Evolutionary conservation across 2,888 invertebrate species (phyloP), one percentile per base, ranked within the genome.

Genomic region (Yponomeuta plumbellus): DNA sequence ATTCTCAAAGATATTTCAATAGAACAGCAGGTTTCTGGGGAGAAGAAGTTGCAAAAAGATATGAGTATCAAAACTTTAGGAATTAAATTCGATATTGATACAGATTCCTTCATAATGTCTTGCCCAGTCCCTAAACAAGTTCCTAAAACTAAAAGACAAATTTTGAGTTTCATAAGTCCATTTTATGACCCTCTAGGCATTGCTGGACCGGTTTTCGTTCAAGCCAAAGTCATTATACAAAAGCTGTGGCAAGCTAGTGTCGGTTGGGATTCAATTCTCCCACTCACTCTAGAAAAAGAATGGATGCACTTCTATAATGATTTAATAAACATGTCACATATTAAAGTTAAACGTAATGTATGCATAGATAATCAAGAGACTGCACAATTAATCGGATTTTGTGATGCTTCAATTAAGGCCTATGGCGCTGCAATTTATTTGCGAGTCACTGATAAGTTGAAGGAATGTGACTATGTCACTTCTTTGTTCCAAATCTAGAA

Each of bases 371-470:
- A 63, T 20, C 63, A 39, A 23, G 21, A 21, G 13, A n/a, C n/a
- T n/a, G 44, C 34, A 63, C 40, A 69, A 17, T 21, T 70, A 52
- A 62, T 71, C 13, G 71, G 70, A 8, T 71, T 69, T 65, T 68
- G 70, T 34, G 70, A 72, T 59, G 69, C 70, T 6, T 66, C 69
- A 59, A n/a, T 64, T 64, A 66, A 66, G 10, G 71, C 68, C 11
- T 69, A n/a, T n/a, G n/a, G n/a, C n/a, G n/a, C n/a, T n/a, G n/a
- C n/a, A n/a, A 70, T 71, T 22, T 71, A 71, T 67, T 40, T 72
- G 22, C 39, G 72, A 40, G 21, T 44, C n/a, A 40, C 13, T n/a
- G 63, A 64, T 69, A n/a, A 67, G 62, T 34, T n/a, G 5, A n/a
- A 40, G 63, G 6, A 63, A 63, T 13, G 63, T 63, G 17, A 40